These are phyloP conservation scores for Rhynchomys soricoides DNA, from an alignment of 2,113 vertebrate species.

Conservation along the genomic window DNA sequence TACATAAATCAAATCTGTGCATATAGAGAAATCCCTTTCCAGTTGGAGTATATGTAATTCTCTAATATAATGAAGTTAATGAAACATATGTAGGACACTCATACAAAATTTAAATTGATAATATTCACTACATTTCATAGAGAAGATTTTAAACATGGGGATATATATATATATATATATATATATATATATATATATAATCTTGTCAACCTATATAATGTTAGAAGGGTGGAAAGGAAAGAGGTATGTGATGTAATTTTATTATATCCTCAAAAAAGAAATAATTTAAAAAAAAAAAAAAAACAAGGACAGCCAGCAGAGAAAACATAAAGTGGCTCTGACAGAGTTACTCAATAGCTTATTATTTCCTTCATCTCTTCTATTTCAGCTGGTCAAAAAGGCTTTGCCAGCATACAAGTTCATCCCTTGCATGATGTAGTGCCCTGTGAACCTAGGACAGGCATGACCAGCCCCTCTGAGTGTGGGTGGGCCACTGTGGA, in stretches of 20 bases:
- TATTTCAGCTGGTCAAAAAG: background rate
- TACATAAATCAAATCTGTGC: background rate
- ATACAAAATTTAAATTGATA: background rate
- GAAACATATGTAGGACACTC: background rate
- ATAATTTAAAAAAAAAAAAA: no score
- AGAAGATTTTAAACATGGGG: background rate
- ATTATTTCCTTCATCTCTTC: background rate
- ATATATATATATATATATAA: background rate
- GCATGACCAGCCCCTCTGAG: background rate
- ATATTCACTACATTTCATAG: background rate
- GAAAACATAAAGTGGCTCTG: background rate
- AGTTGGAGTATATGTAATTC: background rate
- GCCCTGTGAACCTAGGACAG: conserved; percentile 45
- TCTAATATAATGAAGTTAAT: background rate
- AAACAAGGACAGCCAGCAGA: background rate
- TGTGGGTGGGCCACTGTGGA: no score
- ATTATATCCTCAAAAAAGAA: background rate
- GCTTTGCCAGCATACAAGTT: background rate
- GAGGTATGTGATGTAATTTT: background rate
- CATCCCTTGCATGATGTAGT: background rate
- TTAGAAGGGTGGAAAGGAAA: no score
- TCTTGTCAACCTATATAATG: background rate
- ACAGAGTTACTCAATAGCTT: background rate
- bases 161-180: background rate
- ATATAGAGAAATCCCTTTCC: background rate